Conservation (phyloP, 2,113 vertebrate genomes). For the Psettodes erumei region DNA sequence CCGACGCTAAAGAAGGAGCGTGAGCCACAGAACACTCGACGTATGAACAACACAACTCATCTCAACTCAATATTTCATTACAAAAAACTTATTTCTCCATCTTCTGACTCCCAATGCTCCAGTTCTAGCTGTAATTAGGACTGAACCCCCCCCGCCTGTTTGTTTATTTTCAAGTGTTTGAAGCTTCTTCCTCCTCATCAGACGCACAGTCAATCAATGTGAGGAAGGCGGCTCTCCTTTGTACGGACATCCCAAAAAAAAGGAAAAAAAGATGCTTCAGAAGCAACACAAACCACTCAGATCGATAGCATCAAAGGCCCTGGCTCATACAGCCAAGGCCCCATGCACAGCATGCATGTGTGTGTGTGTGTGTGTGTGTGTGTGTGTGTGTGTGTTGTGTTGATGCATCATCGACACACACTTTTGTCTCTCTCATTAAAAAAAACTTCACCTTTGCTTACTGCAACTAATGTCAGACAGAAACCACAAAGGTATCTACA, state of each 20-base stretch:
- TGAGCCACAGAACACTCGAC: neutral
- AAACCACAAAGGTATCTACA: constrained; percentile 14
- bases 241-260: constrained; percentile 32
- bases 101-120: neutral
- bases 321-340: constrained; percentile 4
- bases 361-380: neutral
- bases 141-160: neutral
- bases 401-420: neutral
- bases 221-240: constrained; percentile 28
- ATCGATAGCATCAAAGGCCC: constrained; percentile 59
- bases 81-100: too few relatives aligned
- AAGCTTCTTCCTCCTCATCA: constrained; percentile 8
- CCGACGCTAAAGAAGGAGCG: neutral
- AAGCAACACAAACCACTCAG: constrained; percentile 47
- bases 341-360: constrained; percentile 1
- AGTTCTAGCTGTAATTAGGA: neutral
- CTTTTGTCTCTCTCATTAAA: constrained; percentile 8
- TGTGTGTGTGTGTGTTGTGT: neutral
- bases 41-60: neutral
- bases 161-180: neutral
- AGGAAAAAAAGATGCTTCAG: constrained; percentile 41
- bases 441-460: constrained; percentile 35
- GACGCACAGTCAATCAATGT: constrained; percentile 9
- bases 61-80: neutral
- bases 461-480: constrained; percentile 12